Base-by-base conservation (phyloP, 2,797 vertebrate species). In the Sebastolobus alascanus region DNA sequence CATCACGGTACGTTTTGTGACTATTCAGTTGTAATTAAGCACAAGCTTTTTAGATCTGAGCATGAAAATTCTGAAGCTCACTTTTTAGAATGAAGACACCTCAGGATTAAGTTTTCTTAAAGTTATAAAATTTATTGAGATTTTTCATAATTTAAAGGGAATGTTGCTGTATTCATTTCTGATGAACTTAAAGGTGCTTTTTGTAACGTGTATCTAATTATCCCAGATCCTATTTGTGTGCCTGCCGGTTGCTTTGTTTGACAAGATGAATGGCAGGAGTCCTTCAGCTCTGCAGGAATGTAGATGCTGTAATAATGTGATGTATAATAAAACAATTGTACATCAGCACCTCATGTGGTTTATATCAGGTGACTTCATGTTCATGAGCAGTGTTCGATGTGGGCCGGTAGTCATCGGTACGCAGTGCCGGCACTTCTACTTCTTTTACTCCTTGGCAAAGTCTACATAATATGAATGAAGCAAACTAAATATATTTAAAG, bases 261-360 rank as follows among this genome's bases (percentile, higher is more conserved):
- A 46, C 16, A 46, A 13, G 10, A 64, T 72, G 38, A 5, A 3
- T 1, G 29, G 27, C 52, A 55, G n/a, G 56, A 71, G 52, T 27
- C 14, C 1, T 22, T 33, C 3, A 37, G 2, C 70, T 75, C 56
- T 72, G 43, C 70, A 52, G 59, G 43, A 80, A 63, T 54, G 74
- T 70, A 2, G 60, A 60, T 59, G 29, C 25, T 78, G 37, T 12
- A 68, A 54, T 27, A 7, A 33, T 46, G 46, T 29, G 6, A 73
- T 67, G 18, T 11, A 11, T 12, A 70, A 66, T 50, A 50, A 84
- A 77, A 67, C 3, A 4, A 1, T 3, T 68, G 11, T 6, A 58
- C 58, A 46, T 29, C 14, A 13, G n/a, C 12, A 55, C 31, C 14
- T 61, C 13, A 2, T 0, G 1, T 37, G 55, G 43, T 46, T 46